Conservation (phyloP, 2,888 invertebrate species). For the Hydraecia micacea region DNA sequence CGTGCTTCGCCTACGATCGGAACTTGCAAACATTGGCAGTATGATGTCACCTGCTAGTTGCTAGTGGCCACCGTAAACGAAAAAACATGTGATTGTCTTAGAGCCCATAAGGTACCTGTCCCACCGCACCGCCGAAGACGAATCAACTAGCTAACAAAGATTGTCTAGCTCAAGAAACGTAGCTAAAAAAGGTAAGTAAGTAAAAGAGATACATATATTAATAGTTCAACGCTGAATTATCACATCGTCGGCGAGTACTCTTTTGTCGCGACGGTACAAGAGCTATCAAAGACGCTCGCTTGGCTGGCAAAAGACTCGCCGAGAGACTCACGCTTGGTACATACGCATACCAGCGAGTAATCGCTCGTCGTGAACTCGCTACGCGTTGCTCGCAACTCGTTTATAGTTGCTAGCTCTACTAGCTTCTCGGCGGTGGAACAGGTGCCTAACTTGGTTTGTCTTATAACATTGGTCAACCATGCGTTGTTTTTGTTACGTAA, state of each 20-base stretch:
- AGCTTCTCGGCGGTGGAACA: background rate
- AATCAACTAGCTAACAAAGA: too few relatives aligned
- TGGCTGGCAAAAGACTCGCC: background rate
- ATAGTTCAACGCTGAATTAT: too few relatives aligned
- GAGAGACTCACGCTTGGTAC: background rate
- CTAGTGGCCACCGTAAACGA: constrained; percentile 44
- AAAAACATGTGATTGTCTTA: constrained; percentile 70
- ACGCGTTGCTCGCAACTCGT: background rate
- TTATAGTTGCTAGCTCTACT: background rate
- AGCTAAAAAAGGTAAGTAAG: too few relatives aligned
- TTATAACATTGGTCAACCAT: constrained; percentile 74
- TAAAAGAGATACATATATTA: too few relatives aligned
- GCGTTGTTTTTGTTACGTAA: constrained; percentile 76
- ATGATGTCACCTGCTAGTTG: constrained; percentile 69
- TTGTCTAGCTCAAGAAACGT: too few relatives aligned
- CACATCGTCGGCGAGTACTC: too few relatives aligned
- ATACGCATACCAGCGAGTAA: background rate
- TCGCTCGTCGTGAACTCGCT: background rate
- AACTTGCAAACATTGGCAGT: constrained; percentile 63
- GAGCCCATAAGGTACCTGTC: constrained; percentile 44
- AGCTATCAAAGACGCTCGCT: background rate
- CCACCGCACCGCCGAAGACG: background rate
- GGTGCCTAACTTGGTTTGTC: constrained; percentile 47
- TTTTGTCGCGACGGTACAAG: background rate
- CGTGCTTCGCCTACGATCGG: constrained; percentile 54